Evolutionary conservation across 2,797 vertebrate species (phyloP), one percentile per base, ranked within the genome.

Genomic region (Australoheros facetus): DNA sequence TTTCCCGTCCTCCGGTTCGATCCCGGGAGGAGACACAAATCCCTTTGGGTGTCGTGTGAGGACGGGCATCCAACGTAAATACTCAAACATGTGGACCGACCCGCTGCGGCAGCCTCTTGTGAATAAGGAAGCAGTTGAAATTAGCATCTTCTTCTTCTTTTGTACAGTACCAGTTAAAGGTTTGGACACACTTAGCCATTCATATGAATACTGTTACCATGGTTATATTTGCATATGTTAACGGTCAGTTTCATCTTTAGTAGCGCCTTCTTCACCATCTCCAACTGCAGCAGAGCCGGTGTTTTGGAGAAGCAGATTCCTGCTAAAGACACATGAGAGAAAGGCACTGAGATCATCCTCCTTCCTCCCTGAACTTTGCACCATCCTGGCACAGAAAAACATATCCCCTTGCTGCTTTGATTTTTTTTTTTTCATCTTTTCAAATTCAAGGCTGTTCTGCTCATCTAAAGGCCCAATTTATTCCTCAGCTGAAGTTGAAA

Each of bases 401-500:
- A 72, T 69, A 80, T 80, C 82, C 75, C 42, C 37, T 75, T n/a
- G 7, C n/a, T 45, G 53, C 74, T 86, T 87, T 81, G 73, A 84
- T 78, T 82, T 75, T 34, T 17, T 42, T 42, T 64, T 45, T 71
- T 42, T 53, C 75, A 75, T 87, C 76, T 82, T 73, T 71, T 79
- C 2, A 7, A 70, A 84, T 79, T 84, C 82, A 85, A 83, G 82
- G 74, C 85, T 5, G 48, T 81, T 89, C 80, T 79, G 80, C 80
- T 89, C 62, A 64, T 89, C 75, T 84, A 70, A 89, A 79, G 77
- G 79, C 73, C 26, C 69, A 75, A 87, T 90, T 91, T 90, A 88
- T 84, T 90, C 72, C 66, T 74, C 76, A 69, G 80, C 59, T 57
- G 37, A 76, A 86, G 78, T 86, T 92, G 72, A 92, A 88, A 84